Conservation (phyloP, 2,888 invertebrate species). For the Mythimna impura region DNA sequence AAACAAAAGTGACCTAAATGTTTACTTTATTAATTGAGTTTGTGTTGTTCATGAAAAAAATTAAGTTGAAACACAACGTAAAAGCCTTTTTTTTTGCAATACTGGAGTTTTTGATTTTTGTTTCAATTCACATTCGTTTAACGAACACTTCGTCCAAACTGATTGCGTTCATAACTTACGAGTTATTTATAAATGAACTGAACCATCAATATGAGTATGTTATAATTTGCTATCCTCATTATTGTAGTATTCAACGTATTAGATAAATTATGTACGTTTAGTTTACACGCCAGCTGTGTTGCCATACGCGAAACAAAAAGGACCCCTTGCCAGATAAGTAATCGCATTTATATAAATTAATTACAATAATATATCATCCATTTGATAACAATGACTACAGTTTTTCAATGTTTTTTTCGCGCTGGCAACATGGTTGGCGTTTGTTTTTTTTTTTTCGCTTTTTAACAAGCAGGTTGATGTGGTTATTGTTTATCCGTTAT, state of each 20-base stretch:
- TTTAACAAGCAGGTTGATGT: conserved; percentile 78
- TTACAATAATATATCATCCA: conserved; percentile 26
- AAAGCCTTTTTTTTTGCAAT: conserved; percentile 16
- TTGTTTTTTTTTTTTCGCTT: conserved; percentile 74
- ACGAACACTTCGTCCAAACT: conserved; percentile 24
- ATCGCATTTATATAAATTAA: conserved; percentile 66
- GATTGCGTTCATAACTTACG: conserved; percentile 71
- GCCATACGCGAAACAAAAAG: conserved; percentile 59
- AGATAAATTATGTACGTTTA: conserved; percentile 75
- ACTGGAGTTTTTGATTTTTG: conserved; percentile 20
- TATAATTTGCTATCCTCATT: conserved; percentile 72
- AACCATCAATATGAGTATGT: conserved; percentile 60
- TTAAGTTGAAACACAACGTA: conserved; percentile 19
- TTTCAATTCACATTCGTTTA: conserved; percentile 18
- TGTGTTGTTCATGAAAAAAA: conserved; percentile 1
- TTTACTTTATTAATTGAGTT: neutral
- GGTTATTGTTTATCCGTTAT: conserved; percentile 86
- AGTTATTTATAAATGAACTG: conserved; percentile 71
- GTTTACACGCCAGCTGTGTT: conserved; percentile 66
- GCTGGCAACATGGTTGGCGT: conserved; percentile 74
- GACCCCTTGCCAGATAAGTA: conserved; percentile 57
- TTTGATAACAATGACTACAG: conserved; percentile 42
- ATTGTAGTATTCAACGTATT: conserved; percentile 77
- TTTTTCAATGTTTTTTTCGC: conserved; percentile 55
- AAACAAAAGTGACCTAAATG: neutral